Percentiles rank a stretch among this genome's conserved stretches.
These are phyloP conservation scores for Mycalesis mineus DNA, from an alignment of 2,888 invertebrate genomes.

Conservation along the genomic window DNA sequence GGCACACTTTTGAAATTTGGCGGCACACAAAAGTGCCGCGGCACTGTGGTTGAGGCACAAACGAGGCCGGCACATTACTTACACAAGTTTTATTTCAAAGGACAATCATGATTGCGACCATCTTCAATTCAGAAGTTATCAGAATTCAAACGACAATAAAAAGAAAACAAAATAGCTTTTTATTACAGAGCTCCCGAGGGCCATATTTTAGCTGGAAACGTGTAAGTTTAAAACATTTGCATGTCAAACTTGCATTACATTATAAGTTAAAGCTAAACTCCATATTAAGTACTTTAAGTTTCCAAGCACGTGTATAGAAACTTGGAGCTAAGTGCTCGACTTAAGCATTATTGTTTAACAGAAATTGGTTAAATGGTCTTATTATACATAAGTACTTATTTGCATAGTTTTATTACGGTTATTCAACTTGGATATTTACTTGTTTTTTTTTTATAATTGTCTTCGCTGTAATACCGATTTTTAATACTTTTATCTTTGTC, in stretches of 20 bases:
- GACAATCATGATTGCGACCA: no score
- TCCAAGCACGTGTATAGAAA: conserved; percentile 24
- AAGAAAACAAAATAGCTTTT: not conserved
- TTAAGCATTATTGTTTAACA: conserved; percentile 22
- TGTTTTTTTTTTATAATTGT: no score
- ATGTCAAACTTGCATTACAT: conserved; percentile 28
- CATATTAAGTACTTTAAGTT: conserved; percentile 25
- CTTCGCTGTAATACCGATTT: no score
- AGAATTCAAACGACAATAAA: not conserved
- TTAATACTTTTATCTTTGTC: no score
- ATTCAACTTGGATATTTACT: not conserved
- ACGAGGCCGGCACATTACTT: no score
- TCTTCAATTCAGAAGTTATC: not conserved
- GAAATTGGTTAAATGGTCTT: conserved; percentile 12
- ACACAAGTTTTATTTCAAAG: no score
- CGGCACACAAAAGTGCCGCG: no score
- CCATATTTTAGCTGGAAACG: conserved; percentile 4
- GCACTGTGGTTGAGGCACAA: no score
- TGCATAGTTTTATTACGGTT: not conserved
- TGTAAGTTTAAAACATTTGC: conserved; percentile 22
- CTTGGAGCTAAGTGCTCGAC: conserved; percentile 16
- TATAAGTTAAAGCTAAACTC: conserved; percentile 31
- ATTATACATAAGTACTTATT: not conserved
- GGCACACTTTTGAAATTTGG: no score
- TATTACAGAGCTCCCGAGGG: not conserved